Evolutionary conservation across 2,888 invertebrate species (phyloP).

Genomic region (Perizoma flavofasciatum): DNA sequence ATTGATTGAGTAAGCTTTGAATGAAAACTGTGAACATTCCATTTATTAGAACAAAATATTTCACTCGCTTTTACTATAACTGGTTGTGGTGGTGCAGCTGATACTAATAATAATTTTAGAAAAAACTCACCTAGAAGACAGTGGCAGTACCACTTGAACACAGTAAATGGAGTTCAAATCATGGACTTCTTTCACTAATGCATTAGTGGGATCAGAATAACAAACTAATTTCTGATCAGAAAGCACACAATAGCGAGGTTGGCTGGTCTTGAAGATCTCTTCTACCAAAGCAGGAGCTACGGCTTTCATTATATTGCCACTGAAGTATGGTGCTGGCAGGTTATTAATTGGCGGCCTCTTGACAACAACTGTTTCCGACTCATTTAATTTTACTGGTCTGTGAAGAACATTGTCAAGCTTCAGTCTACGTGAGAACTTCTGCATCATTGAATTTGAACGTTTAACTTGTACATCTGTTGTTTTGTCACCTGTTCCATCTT

Average conservation of each 20-base stretch:
- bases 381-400: conserved; percentile 51
- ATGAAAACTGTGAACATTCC: too few species aligned
- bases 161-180: conserved; percentile 86
- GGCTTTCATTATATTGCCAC: conserved; percentile 85
- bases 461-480: conserved; percentile 51
- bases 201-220: conserved; percentile 88
- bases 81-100: too few species aligned
- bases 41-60: too few species aligned
- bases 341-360: conserved; percentile 80
- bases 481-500: conserved; percentile 44
- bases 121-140: conserved; percentile 69
- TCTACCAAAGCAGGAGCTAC: conserved; percentile 85
- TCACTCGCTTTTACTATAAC: too few species aligned
- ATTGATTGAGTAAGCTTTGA: too few species aligned
- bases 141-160: conserved; percentile 85
- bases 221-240: conserved; percentile 89
- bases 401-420: conserved; percentile 79
- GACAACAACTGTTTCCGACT: conserved; percentile 60
- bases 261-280: conserved; percentile 89
- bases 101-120: not conserved
- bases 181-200: conserved; percentile 87
- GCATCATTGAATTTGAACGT: conserved; percentile 62
- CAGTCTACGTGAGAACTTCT: conserved; percentile 69
- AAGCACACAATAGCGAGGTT: conserved; percentile 88
- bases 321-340: conserved; percentile 78